Conservation (phyloP, 2,113 vertebrate species). For the Bubo scandiacus region DNA sequence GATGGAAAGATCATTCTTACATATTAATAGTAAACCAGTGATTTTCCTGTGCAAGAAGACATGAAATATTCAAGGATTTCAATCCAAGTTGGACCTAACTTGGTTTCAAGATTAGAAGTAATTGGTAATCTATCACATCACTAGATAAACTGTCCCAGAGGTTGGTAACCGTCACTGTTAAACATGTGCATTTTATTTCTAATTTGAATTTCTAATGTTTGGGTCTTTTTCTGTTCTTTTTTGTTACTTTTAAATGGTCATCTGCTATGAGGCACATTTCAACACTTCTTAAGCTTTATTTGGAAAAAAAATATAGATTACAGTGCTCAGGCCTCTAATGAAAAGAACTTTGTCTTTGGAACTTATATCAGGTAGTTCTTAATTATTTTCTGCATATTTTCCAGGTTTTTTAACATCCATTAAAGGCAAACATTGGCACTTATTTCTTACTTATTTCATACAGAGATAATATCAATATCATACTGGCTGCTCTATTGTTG, state of each 20-base stretch:
- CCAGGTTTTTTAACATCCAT: background rate
- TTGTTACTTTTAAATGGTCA: background rate
- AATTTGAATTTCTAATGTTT: background rate
- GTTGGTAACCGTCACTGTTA: background rate
- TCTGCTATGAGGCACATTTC: background rate
- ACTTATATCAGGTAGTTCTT: background rate
- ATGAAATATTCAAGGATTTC: background rate
- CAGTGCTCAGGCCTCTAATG: background rate
- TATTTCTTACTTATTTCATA: background rate
- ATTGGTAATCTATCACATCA: background rate
- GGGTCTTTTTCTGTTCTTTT: background rate
- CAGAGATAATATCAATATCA: background rate
- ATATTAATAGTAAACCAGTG: background rate
- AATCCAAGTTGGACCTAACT: background rate
- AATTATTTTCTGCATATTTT: background rate
- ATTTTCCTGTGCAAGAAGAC: background rate
- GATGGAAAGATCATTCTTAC: background rate
- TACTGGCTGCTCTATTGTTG: background rate
- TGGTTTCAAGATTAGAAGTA: background rate
- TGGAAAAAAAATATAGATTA: background rate
- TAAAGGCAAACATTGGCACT: background rate
- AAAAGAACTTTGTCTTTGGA: background rate
- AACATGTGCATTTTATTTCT: background rate
- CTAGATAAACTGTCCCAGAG: background rate
- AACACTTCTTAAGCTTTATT: background rate